Evolutionary conservation across 2,797 vertebrate genomes (phyloP), one percentile per base, ranked within the genome.

Genomic region (Rhabdophis nuchalis): DNA sequence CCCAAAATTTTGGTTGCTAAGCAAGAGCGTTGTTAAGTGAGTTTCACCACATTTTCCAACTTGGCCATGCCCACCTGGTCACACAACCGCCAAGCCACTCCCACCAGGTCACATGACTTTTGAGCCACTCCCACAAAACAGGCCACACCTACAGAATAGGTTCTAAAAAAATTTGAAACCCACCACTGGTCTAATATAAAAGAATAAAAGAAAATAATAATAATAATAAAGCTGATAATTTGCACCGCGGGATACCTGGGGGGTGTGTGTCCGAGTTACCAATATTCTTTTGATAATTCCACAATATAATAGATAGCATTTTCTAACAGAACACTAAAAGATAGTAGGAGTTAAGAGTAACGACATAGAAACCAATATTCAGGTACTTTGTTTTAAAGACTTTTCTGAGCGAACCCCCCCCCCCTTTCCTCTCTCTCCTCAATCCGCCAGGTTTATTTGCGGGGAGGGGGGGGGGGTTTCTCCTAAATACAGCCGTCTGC

Each of bases 201-300:
- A 68, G 32, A 14, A 16, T 5, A 13, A 5, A 68, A 64, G 29
- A 14, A n/a, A 68, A 0, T 13, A n/a, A 29, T 3, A 68, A 0
- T 13, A n/a, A 29, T 3, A 64, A 68, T 32, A 32, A 68, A 68
- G 27, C 27, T 61, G 10, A 12, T 29, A 4, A 4, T 11, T 61
- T 29, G 60, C 60, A 9, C 57, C 29, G 25, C 3, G 58, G 3
- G 58, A 9, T 60, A 8, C 58, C 25, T 8, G 20, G 7, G 57
- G 20, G 20, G 5, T 0, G 0, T 4, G 46, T 5, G 46, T 29
- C 9, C 8, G 2, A 61, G 25, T 27, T 61, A 29, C 25, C 29
- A 29, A 29, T 61, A 29, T 61, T 61, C 23, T 58, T 58, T 29
- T 4, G 27, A n/a, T 64, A 64, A 64, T 64, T n/a, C 60, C 60